These are phyloP conservation scores for Telmatherina bonti DNA, from an alignment of 2,797 vertebrate genomes.

Conservation along the genomic window DNA sequence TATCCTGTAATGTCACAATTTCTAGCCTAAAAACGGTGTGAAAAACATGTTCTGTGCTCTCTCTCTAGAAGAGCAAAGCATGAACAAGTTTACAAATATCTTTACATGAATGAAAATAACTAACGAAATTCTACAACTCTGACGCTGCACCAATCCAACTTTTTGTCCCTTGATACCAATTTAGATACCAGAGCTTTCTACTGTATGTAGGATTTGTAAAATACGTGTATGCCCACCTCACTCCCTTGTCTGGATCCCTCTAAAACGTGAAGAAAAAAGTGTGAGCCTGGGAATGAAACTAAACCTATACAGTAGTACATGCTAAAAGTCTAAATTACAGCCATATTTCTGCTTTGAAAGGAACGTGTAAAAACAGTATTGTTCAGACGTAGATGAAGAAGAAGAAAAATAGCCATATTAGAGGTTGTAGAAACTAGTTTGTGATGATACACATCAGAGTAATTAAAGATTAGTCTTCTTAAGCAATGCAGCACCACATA, in stretches of 20 bases:
- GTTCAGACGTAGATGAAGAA: background rate
- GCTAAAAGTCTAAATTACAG: too few relatives aligned
- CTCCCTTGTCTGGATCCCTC: background rate
- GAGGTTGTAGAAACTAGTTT: too few relatives aligned
- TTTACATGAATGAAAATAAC: background rate
- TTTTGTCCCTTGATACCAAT: background rate
- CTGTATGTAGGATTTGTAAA: background rate
- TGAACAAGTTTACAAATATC: too few relatives aligned
- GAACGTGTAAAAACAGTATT: background rate
- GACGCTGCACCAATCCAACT: background rate
- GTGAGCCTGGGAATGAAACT: background rate
- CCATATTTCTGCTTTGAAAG: background rate
- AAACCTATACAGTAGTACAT: background rate
- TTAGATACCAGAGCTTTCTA: background rate
- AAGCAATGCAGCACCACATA: too few relatives aligned
- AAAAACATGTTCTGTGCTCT: too few relatives aligned
- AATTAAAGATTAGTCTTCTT: too few relatives aligned
- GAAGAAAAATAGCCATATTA: background rate
- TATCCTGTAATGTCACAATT: slow-evolving; percentile 11
- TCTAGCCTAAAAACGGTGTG: background rate
- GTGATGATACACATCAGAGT: too few relatives aligned
- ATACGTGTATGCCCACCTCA: background rate
- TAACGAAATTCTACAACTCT: too few relatives aligned
- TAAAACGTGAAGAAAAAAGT: background rate
- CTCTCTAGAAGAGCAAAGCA: too few relatives aligned